Percentiles rank a stretch among this genome's conserved stretches.
These are phyloP conservation scores for Pandemis cinnamomeana DNA, from an alignment of 2,888 invertebrate species.

Conservation along the genomic window DNA sequence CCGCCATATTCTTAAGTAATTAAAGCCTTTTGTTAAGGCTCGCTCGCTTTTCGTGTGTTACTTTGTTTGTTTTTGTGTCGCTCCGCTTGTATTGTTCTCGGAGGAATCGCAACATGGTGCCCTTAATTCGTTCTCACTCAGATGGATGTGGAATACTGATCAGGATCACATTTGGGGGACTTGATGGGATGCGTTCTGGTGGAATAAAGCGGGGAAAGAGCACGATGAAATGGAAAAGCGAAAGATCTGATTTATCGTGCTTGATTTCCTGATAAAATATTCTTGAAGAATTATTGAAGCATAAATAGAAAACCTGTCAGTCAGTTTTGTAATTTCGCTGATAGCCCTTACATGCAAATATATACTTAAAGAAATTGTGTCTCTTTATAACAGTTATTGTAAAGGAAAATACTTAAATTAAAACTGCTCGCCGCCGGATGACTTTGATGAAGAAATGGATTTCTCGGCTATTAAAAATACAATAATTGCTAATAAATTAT, in stretches of 20 bases:
- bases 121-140: constrained; percentile 80
- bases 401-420: no score
- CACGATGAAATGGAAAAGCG: not conserved
- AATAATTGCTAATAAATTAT: no score
- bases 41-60: constrained; percentile 58
- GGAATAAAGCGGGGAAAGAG: not conserved
- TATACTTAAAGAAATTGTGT: no score
- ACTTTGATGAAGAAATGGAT: no score
- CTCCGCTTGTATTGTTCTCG: constrained; percentile 79
- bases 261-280: no score
- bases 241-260: not conserved
- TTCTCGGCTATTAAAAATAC: no score
- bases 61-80: constrained; percentile 72
- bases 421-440: no score
- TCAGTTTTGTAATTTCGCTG: no score
- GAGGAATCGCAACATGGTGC: constrained; percentile 77
- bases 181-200: constrained; percentile 1
- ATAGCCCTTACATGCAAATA: no score
- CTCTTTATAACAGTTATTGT: no score
- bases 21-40: constrained; percentile 66
- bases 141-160: constrained; percentile 79
- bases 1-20: constrained; percentile 75
- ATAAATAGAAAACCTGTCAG: no score
- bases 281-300: no score
- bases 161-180: constrained; percentile 57